Evolutionary conservation across 2,113 vertebrate species (phyloP).

Genomic region (Mustelus asterias): DNA sequence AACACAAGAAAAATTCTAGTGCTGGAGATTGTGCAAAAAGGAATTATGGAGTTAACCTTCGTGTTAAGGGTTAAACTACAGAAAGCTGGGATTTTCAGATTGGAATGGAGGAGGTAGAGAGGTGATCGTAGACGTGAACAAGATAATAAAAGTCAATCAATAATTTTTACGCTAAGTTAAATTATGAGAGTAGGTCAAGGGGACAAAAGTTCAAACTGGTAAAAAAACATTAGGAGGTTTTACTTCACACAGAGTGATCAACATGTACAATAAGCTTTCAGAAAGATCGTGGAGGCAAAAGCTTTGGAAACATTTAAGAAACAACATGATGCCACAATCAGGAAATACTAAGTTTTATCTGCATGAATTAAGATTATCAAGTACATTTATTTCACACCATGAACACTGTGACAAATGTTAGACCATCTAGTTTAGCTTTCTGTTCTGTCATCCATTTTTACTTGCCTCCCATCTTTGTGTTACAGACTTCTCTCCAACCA

Average conservation of each 20-base stretch:
- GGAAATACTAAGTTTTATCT: background rate
- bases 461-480: constrained; percentile 97
- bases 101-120: background rate
- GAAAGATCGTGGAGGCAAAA: background rate
- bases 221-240: background rate
- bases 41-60: background rate
- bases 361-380: background rate
- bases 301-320: background rate
- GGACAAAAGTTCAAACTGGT: background rate
- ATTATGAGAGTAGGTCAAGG: background rate
- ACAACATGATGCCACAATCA: background rate
- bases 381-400: background rate
- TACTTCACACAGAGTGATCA: background rate
- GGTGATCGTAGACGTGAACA: background rate
- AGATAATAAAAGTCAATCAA: background rate
- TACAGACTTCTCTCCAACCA: constrained; percentile 95
- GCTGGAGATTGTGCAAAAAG: background rate
- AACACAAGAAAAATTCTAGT: background rate
- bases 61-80: no score
- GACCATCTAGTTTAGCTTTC: background rate
- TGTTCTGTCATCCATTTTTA: constrained; percentile 4
- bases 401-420: background rate
- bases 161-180: background rate
- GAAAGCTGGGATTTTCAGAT: background rate
- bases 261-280: background rate